A percentile compares a stretch with the other conserved stretches of the same genome.
Conservation (phyloP, 2,797 vertebrate species). For the Moxostoma hubbsi region DNA sequence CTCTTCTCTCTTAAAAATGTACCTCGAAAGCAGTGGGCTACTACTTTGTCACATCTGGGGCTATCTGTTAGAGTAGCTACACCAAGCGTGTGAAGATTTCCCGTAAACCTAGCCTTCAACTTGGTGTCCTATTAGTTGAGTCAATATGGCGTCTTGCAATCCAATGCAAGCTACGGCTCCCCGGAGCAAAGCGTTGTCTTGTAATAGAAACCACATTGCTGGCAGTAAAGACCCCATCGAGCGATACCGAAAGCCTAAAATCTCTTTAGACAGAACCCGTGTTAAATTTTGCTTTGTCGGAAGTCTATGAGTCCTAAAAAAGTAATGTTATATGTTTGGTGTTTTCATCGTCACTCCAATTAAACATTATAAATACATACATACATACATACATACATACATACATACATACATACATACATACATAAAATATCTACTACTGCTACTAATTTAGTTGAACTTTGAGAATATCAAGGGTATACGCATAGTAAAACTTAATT, state of each 20-base stretch:
- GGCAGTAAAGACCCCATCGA: slow-evolving; percentile 60
- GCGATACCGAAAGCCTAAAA: slow-evolving; percentile 59
- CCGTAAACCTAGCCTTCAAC: slow-evolving; percentile 69
- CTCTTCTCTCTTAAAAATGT: slow-evolving; percentile 42
- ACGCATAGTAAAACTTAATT: not conserved
- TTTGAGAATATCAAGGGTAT: not conserved
- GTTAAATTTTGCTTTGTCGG: slow-evolving; percentile 14
- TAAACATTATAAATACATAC: not conserved
- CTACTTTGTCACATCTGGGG: slow-evolving; percentile 53
- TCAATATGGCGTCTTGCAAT: slow-evolving; percentile 79
- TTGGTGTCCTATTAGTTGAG: slow-evolving; percentile 73
- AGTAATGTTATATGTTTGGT: not conserved
- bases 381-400: not conserved
- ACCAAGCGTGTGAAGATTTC: slow-evolving; percentile 73
- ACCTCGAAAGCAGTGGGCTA: slow-evolving; percentile 50
- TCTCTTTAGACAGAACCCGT: not conserved
- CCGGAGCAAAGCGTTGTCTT: slow-evolving; percentile 67
- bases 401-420: no score
- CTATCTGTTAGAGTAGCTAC: slow-evolving; percentile 63
- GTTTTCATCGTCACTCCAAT: slow-evolving; percentile 7
- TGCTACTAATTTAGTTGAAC: not conserved
- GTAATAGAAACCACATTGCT: slow-evolving; percentile 77
- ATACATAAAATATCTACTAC: no score
- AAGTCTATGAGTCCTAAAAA: not conserved
- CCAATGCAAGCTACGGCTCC: slow-evolving; percentile 65